Evolutionary conservation across 2,797 vertebrate genomes (phyloP), one percentile per base, ranked within the genome.

Genomic region (Brotogeris chrysoptera): DNA sequence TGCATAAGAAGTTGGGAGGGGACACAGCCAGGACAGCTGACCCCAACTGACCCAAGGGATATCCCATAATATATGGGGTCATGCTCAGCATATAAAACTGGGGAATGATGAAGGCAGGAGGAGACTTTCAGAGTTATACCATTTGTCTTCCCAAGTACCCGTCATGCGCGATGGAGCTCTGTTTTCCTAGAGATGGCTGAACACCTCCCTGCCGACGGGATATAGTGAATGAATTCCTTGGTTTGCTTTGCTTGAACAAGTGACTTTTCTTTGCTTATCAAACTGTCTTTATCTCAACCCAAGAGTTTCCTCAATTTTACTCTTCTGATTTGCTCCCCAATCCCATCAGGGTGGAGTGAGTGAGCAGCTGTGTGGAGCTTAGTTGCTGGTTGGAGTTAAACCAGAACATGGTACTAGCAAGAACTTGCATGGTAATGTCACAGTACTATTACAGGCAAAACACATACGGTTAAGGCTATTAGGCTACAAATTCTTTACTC

Each of bases 131-230:
- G 6, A 16, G 6, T 41, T 21, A 30, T 76, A 34, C 2, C 1
- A 0, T 55, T 69, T 76, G 2, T 47, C 17, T 55, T 19, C 32
- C 36, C 21, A 17, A 5, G 25, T 47, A 41, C 12, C n/a, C 3
- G 3, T 15, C 6, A 10, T 3, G 32, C 0, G 1, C 3, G 32
- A 16, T 49, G 15, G 21, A 63, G 36, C 32, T 34, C 2, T 0
- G 14, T 5, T 61, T 41, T 60, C 77, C 52, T 2, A 23, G 27
- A 24, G 6, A 20, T 44, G 11, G 19, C 2, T 57, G 49, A n/a
- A 25, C 43, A 36, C 24, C 38, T 49, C 17, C 41, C 41, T 55
- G 30, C 12, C 23, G 23, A 9, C 24, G 20, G 21, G 25, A 44
- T 30, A 10, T 21, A 11, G 28, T 19, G 19, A 30, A n/a, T 27